Base-by-base conservation (phyloP, 2,797 vertebrate species). In the Hemibagrus guttatus region DNA sequence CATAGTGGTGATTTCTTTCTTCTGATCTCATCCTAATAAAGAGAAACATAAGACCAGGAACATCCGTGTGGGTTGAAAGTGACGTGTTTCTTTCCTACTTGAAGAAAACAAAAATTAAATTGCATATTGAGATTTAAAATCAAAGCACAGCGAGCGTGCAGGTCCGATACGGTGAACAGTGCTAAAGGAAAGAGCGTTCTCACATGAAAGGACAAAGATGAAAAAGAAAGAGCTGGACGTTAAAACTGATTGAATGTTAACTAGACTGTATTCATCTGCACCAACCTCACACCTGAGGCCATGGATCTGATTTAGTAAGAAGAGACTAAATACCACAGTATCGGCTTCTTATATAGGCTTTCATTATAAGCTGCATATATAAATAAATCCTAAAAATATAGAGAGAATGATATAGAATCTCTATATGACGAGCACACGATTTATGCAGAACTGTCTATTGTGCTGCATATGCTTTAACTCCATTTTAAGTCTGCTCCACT, bases 221-320 rank as follows among this genome's bases (percentile, higher is more conserved):
- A 89, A 85, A 88, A 90, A 84, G 69, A 87, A 81, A 59, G 16
- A 63, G 52, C 71, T 74, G 46, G 85, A 88, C 87, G 88, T 87
- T 81, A 88, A 85, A 87, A 85, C 89, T 88, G 90, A 91, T 91
- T 89, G 82, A 86, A 87, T 86, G 78, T 87, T 90, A 90, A 89
- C 89, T 87, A 89, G 89, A 84, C 28, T 84, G 84, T 72, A 87
- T 91, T 89, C 84, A 90, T 87, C 61, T 63, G 76, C 61, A 84
- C 78, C 84, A 58, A 74, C 84, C 81, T 87, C 87, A 87, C 91
- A 91, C 90, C 90, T 91, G 91, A 85, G 90, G 84, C 90, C 88
- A 59, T 58, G 64, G 63, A 61, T 59, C 76, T 78, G 61, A 72
- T 52, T 61, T 54, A 54, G 11, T 35, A 56, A 26, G 49, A 54